Percentiles rank a stretch among this genome's conserved stretches.
Evolutionary conservation across 2,113 vertebrate genomes (phyloP).

Genomic region (Eleginops maclovinus): DNA sequence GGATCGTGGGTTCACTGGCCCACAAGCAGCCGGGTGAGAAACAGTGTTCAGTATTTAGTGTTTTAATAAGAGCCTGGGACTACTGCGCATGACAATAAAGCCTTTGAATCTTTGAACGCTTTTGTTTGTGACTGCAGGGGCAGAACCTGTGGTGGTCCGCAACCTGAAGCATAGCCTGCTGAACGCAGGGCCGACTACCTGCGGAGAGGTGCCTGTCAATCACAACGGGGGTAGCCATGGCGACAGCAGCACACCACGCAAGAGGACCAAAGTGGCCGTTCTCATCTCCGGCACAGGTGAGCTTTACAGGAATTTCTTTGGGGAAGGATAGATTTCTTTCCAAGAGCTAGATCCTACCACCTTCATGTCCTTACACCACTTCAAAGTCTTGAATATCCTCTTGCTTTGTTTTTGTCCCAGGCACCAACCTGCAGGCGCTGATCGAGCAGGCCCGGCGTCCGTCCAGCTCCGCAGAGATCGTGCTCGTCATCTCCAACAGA

Average conservation of each 20-base stretch:
- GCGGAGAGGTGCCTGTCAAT: neutral
- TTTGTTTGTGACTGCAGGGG: slow-evolving; percentile 54
- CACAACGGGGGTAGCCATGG: slow-evolving; percentile 36
- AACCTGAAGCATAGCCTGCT: slow-evolving; percentile 79
- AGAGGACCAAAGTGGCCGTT: slow-evolving; percentile 88
- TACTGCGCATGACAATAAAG: too few species aligned
- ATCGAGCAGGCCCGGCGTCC: slow-evolving; percentile 88
- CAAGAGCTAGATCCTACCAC: too few species aligned
- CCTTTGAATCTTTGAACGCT: neutral
- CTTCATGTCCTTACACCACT: too few species aligned
- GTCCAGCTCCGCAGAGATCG: slow-evolving; percentile 88
- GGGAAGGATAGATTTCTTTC: neutral
- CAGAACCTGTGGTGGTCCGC: slow-evolving; percentile 75
- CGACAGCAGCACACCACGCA: slow-evolving; percentile 43
- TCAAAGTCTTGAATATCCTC: too few species aligned
- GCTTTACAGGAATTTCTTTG: neutral
- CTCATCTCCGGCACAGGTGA: slow-evolving; percentile 97
- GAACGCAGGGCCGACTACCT: slow-evolving; percentile 11
- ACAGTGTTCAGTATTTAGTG: too few species aligned
- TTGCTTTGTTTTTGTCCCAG: slow-evolving; percentile 67
- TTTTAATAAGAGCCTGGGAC: too few species aligned
- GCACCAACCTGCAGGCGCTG: slow-evolving; percentile 96
- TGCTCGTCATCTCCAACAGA: slow-evolving; percentile 94
- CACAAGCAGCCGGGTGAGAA: slow-evolving; percentile 82
- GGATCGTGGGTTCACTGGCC: slow-evolving; percentile 89